Base-by-base conservation (phyloP, 2,888 invertebrate genomes). In the Flabesymbios commensalis region DNA sequence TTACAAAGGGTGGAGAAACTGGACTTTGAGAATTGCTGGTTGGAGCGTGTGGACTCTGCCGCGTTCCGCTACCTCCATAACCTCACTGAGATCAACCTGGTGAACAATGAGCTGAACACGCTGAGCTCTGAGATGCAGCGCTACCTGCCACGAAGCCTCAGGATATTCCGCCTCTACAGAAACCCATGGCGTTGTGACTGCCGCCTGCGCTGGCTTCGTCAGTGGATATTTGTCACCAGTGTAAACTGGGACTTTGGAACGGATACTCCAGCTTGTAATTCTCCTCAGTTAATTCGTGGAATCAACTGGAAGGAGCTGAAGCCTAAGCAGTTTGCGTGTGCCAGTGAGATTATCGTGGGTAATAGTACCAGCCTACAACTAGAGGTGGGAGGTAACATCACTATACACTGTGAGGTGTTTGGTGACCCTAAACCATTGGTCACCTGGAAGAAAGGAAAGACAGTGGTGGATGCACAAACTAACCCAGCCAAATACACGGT, bases 151-250 rank as follows among this genome's bases (percentile, higher is more conserved):
- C 24, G 43, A 24, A 61, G 56, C 3, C 42, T 71, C 36, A 55
- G 53, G 2, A 62, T 69, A 5, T 42, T 71, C 5, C 63, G 71
- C 17, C 59, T 71, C 2, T 60, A 68, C 63, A 51, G 59, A 31
- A 71, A 71, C 58, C 68, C 63, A 3, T 71, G 71, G 71, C 22
- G 39, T 29, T 71, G 71, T 42, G 67, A 71, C 59, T 71, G 71
- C 32, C 58, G 53, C 14, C 64, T 71, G 48, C 64, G 67, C 3
- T 68, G 70, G 68, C 41, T 71, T n/a, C 55, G 65, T 5, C 32
- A 57, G 7, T 57, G 58, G 56, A 60, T 67, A 17, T 36, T 48
- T 19, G 41, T 45, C n/a, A 43, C 47, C 14, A 58, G 49, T 19
- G 57, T 64, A 14, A 65, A 68, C 55, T 71, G 71, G 71, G 62